Conservation (phyloP, 2,113 vertebrate species). For the Ophiodon elongatus region DNA sequence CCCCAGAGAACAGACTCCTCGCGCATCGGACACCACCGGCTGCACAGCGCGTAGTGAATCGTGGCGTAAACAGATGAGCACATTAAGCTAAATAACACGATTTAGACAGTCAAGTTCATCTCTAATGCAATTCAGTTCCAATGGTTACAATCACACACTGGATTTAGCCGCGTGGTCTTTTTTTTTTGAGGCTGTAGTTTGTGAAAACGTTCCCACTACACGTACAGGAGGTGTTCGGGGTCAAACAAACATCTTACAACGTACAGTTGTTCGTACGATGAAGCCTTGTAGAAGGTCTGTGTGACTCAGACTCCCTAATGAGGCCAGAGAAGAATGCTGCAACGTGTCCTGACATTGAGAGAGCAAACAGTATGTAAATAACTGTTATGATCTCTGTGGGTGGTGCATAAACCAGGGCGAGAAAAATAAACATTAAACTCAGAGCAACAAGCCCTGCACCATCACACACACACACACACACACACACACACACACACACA, state of each 20-base stretch:
- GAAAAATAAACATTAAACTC: conserved; percentile 18
- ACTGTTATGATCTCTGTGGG: conserved; percentile 50
- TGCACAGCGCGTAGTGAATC: not conserved
- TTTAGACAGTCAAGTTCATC: not conserved
- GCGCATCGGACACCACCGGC: not conserved
- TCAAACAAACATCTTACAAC: not conserved
- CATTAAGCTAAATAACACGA: not conserved
- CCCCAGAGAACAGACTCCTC: not conserved
- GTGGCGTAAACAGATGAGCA: not conserved
- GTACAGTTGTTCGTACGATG: not conserved
- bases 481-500: not conserved
- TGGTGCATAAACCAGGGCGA: conserved; percentile 24
- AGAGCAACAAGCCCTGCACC: not conserved
- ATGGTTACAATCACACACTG: not conserved
- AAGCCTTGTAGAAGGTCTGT: not conserved
- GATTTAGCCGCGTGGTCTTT: not conserved
- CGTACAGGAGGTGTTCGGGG: not conserved
- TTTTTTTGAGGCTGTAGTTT: not conserved
- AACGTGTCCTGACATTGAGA: conserved; percentile 27
- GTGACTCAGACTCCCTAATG: not conserved
- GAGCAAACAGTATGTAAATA: conserved; percentile 51
- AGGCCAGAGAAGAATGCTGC: not conserved
- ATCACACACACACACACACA: not conserved
- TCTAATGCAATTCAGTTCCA: not conserved
- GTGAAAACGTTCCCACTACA: not conserved